Evolutionary conservation across 1,140 invertebrate genomes (phyloP).

Genomic region (Pygmarrhopalites habei): DNA sequence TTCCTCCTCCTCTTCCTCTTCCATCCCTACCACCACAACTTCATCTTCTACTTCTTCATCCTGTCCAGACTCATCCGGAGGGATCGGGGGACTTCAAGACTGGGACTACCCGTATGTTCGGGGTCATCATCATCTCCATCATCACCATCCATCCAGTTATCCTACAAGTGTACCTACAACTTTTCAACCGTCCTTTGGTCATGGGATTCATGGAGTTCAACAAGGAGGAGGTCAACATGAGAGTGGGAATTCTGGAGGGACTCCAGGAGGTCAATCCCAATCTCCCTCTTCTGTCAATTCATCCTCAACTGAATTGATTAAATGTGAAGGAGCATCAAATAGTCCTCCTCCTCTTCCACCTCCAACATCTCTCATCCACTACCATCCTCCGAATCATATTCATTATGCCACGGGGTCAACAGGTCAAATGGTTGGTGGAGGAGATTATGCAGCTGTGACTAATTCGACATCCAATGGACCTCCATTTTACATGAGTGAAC

Average conservation of each 20-base stretch:
- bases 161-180: neutral
- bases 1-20: neutral
- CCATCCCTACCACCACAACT: neutral
- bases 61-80: neutral
- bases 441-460: constrained; percentile 6
- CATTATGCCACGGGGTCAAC: neutral
- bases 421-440: neutral
- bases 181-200: too few relatives aligned
- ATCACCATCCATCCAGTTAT: constrained; percentile 9
- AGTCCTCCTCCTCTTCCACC: too few relatives aligned
- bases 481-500: constrained; percentile 27
- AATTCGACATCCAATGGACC: constrained; percentile 1
- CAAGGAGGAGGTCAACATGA: too few relatives aligned
- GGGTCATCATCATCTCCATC: constrained; percentile 17
- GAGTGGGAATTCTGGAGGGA: too few relatives aligned
- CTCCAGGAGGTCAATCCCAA: too few relatives aligned
- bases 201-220: too few relatives aligned
- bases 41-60: constrained; percentile 13
- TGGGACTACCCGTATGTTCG: constrained; percentile 1
- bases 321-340: too few relatives aligned
- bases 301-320: too few relatives aligned
- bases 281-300: too few relatives aligned
- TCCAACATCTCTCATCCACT: too few relatives aligned
- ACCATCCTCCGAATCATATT: constrained; percentile 1
- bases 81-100: constrained; percentile 9